Evolutionary conservation across 1,140 invertebrate species (phyloP).

Genomic region (Tetramorium simillimum): DNA sequence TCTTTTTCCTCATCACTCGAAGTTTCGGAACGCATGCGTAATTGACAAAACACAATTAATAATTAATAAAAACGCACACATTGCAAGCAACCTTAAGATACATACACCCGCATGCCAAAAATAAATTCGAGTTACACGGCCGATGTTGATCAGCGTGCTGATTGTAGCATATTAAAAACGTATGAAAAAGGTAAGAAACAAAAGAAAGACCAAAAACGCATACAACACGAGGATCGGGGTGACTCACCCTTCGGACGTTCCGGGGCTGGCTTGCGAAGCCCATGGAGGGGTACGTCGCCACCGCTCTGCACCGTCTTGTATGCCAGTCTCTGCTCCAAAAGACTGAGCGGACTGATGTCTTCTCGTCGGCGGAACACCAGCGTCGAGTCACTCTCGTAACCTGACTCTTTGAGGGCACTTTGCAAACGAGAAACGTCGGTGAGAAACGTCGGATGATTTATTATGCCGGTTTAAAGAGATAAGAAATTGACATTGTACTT

Average conservation of each 20-base stretch:
- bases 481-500: slow-evolving; percentile 78
- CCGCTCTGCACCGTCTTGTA: slow-evolving; percentile 95
- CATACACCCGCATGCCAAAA: slow-evolving; percentile 33
- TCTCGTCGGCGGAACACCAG: slow-evolving; percentile 92
- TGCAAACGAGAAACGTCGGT: slow-evolving; percentile 48
- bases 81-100: slow-evolving; percentile 35
- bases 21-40: slow-evolving; percentile 18
- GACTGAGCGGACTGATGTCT: slow-evolving; percentile 89
- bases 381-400: slow-evolving; percentile 96
- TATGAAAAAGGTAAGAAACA: neutral
- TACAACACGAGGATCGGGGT: neutral
- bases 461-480: neutral
- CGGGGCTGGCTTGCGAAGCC: slow-evolving; percentile 94
- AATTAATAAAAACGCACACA: slow-evolving; percentile 51
- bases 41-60: neutral
- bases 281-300: slow-evolving; percentile 95
- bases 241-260: slow-evolving; percentile 93
- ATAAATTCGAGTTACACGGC: slow-evolving; percentile 21
- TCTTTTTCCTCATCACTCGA: neutral
- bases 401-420: slow-evolving; percentile 94
- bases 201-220: neutral
- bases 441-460: too few species aligned
- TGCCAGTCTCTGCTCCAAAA: slow-evolving; percentile 91
- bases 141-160: slow-evolving; percentile 42
- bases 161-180: slow-evolving; percentile 10